Base-by-base conservation (phyloP, 2,113 vertebrate species). In the Nibea coibor region DNA sequence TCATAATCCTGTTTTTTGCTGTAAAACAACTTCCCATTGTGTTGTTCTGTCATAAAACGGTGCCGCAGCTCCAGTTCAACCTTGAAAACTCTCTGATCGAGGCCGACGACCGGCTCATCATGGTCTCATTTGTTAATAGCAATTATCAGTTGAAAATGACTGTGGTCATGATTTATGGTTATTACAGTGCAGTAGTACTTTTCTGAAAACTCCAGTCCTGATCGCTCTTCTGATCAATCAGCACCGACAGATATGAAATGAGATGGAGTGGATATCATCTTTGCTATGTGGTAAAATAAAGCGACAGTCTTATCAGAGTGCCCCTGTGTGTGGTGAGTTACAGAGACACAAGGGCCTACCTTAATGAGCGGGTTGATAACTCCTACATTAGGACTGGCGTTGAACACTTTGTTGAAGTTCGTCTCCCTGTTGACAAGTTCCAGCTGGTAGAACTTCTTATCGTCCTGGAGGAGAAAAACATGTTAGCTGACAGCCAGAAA, bases 361-460 rank as follows among this genome's bases (percentile, higher is more conserved):
- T 99, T 99, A 71, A 97, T 94, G 93, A 99, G 95, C 61, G 98
- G 98, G 94, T 99, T 99, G 95, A 99, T 99, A 80, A 99, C 97
- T 93, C 98, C 98, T 93, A 99, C 97, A 76, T 97, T 97, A 78
- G 98, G 98, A 88, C 95, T 99, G 92, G 98, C 94, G 92, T 98
- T 99, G 96, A 99, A 99, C 74, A 99, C 95, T 95, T 98, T 99
- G 96, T 98, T 99, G 96, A 99, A 99, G 96, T 98, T 99, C 91
- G 97, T 99, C 96, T 99, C 98, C 89, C 98, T 95, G 95, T 99
- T 99, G 94, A 99, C 96, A 92, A 99, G 96, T 88, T 99, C 98
- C 94, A 99, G 96, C 91, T 99, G 98, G 96, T 97, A 99, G 94
- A 98, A 98, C 93, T 99, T 99, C 94, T 99, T 99, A 93, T 99